These are phyloP conservation scores for Nothobranchius kuhntae DNA, from an alignment of 2,113 vertebrate species.

Conservation along the genomic window DNA sequence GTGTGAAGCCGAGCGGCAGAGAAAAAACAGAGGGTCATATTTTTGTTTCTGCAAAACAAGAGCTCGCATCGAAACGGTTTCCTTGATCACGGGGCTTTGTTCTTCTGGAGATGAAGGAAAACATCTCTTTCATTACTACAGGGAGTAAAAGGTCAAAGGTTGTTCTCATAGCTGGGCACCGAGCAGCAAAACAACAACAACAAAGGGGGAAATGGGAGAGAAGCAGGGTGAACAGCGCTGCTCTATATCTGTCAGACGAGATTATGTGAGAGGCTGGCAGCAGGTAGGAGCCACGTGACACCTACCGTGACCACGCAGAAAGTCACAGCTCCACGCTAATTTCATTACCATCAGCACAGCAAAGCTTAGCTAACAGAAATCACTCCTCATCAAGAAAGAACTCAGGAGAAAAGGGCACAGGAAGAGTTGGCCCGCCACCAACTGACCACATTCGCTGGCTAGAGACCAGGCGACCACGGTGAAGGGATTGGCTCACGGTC, in stretches of 20 bases:
- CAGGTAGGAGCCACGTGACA: slow-evolving; percentile 65
- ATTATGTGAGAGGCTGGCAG: slow-evolving; percentile 62
- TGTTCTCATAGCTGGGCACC: slow-evolving; percentile 59
- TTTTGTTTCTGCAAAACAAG: slow-evolving; percentile 51
- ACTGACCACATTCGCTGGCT: slow-evolving; percentile 70
- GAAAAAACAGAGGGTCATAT: slow-evolving; percentile 58
- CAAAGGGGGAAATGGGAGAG: slow-evolving; percentile 59
- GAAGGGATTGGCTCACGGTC: slow-evolving; percentile 40
- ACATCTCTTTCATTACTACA: slow-evolving; percentile 49
- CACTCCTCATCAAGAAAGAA: slow-evolving; percentile 65
- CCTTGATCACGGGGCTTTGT: slow-evolving; percentile 57
- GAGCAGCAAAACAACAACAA: slow-evolving; percentile 64
- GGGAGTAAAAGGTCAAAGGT: slow-evolving; percentile 68
- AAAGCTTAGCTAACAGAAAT: slow-evolving; percentile 69
- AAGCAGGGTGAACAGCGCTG: slow-evolving; percentile 36
- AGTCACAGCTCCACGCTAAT: slow-evolving; percentile 57
- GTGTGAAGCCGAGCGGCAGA: slow-evolving; percentile 43
- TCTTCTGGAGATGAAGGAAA: slow-evolving; percentile 43
- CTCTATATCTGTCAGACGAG: slow-evolving; percentile 70
- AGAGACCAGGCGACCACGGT: slow-evolving; percentile 50
- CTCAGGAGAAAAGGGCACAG: slow-evolving; percentile 64
- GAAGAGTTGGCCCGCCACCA: slow-evolving; percentile 59
- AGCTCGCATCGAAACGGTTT: slow-evolving; percentile 29
- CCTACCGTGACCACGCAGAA: slow-evolving; percentile 71
- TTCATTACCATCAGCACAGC: slow-evolving; percentile 59